A percentile compares a stretch with the other conserved stretches of the same genome.
Conservation (phyloP, 2,113 vertebrate genomes). For the Mastomys natalensis region DNA sequence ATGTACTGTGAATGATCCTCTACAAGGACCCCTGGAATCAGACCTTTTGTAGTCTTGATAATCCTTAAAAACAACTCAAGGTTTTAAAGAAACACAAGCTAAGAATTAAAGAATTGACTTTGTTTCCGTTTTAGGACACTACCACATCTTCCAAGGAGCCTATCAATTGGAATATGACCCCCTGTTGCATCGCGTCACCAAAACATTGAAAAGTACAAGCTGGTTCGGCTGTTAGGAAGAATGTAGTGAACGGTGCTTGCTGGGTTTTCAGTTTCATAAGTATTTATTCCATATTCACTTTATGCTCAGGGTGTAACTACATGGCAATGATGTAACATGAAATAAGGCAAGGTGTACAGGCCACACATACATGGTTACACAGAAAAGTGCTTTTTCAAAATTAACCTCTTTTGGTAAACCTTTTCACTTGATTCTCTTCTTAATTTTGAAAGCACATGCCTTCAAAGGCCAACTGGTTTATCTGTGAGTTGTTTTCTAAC, state of each 20-base stretch:
- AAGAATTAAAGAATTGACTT: conserved; percentile 49
- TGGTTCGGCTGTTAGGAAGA: conserved; percentile 86
- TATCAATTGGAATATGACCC: conserved; percentile 84
- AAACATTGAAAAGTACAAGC: conserved; percentile 84
- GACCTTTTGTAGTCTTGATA: neutral
- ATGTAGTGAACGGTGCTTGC: neutral
- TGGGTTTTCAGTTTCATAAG: conserved; percentile 18
- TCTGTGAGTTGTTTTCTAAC: neutral
- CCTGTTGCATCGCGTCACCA: conserved; percentile 76
- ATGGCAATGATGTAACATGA: neutral
- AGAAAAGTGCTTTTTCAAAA: neutral
- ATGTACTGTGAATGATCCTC: neutral
- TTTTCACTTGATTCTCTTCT: conserved; percentile 31
- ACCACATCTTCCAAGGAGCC: conserved; percentile 90
- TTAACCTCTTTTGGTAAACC: neutral
- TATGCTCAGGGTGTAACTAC: neutral
- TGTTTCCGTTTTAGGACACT: conserved; percentile 84
- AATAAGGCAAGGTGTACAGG: neutral
- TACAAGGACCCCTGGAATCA: neutral
- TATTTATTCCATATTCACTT: neutral
- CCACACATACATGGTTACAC: neutral
- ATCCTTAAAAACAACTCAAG: neutral
- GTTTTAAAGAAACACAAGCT: neutral
- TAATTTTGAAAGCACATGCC: conserved; percentile 12
- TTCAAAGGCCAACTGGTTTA: neutral